Percentiles rank a stretch among this genome's conserved stretches.
These are phyloP conservation scores for Apodemia hepburni DNA, from an alignment of 2,888 invertebrate species.

Conservation along the genomic window DNA sequence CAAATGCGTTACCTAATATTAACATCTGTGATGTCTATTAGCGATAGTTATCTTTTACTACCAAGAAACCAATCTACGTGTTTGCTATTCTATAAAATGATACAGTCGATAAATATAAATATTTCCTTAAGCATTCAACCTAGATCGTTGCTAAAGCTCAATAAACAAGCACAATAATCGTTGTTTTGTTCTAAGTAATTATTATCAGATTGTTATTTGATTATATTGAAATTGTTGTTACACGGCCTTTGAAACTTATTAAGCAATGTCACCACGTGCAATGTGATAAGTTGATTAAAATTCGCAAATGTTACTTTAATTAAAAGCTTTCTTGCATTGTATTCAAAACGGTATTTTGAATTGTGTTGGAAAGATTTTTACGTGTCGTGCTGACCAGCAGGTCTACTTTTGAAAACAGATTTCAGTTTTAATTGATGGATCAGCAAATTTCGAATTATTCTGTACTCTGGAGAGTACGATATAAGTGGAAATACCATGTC, in stretches of 20 bases:
- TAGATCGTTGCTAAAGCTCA: neutral
- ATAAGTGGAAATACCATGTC: too few relatives aligned
- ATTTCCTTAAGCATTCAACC: neutral
- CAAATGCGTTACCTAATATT: too few relatives aligned
- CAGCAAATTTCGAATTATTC: too few relatives aligned
- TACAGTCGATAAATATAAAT: neutral
- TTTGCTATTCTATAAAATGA: neutral
- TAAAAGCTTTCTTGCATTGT: neutral
- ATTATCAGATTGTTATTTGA: slow-evolving; percentile 14
- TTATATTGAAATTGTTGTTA: slow-evolving; percentile 11
- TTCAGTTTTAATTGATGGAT: too few relatives aligned
- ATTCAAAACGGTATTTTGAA: too few relatives aligned
- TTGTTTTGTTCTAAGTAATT: neutral
- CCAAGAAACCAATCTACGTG: neutral
- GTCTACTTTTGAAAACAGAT: too few relatives aligned
- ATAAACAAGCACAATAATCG: neutral
- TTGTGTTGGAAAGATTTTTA: too few relatives aligned
- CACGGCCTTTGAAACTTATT: neutral
- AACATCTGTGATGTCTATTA: too few relatives aligned
- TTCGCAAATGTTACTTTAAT: neutral
- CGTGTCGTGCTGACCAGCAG: too few relatives aligned
- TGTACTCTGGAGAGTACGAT: too few relatives aligned
- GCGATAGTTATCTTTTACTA: too few relatives aligned
- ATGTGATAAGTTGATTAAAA: neutral
- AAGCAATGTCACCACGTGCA: slow-evolving; percentile 1